Conservation (phyloP, 2,113 vertebrate species). For the Scolopax mira region DNA sequence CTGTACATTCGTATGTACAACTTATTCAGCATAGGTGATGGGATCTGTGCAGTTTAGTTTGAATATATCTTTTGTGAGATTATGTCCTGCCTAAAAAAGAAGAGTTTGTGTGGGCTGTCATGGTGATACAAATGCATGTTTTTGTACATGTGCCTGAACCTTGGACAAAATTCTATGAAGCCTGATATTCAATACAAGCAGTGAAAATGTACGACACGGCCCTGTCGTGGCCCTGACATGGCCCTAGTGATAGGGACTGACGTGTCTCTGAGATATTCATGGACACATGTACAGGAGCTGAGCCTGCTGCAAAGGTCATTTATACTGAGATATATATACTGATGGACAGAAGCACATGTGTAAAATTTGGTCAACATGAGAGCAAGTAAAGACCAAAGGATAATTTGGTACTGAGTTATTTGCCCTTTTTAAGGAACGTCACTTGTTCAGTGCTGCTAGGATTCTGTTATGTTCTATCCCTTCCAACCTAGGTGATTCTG, state of each 20-base stretch:
- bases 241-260: neutral
- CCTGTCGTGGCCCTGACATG: no score
- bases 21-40: neutral
- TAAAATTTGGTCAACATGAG: neutral
- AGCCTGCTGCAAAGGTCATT: neutral
- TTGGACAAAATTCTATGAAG: neutral
- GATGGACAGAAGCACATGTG: constrained; percentile 14
- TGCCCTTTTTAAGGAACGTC: neutral
- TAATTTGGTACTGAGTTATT: neutral
- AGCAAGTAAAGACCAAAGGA: neutral
- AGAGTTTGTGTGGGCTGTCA: neutral
- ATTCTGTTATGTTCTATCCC: neutral
- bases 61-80: neutral
- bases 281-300: neutral
- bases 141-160: neutral
- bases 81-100: neutral
- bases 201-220: neutral
- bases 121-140: neutral
- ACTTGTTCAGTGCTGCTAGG: neutral
- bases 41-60: neutral
- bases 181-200: neutral
- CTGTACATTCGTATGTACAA: neutral
- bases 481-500: no score
- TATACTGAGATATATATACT: neutral
- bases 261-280: neutral